Base-by-base conservation (phyloP, 92 coral and sea anemone species). In the Phenganax stokvisi region DNA sequence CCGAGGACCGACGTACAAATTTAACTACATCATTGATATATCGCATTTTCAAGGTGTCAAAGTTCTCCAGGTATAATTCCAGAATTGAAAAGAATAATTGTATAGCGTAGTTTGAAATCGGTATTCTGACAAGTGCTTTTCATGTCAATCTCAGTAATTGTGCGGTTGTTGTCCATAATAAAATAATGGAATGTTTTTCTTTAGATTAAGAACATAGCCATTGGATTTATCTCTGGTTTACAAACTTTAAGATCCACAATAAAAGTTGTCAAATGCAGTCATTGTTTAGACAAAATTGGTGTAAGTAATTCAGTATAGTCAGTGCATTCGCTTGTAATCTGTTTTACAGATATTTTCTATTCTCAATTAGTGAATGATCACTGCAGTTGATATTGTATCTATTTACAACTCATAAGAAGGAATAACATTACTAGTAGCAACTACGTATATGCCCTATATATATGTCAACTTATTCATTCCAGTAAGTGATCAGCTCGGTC, bases 121-220 rank as follows among this genome's bases (percentile, higher is more conserved):
- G 25, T 20, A 20, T 20, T 20, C 25, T 20, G 25, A 20, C 25
- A 20, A 20, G 25, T 20, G 25, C 25, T 54, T 81, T 15, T 56
- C 37, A 65, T 65, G 17, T 37, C 54, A 20, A 20, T 20, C 25
- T 20, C 25, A 20, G 25, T 20, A 20, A 20, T 20, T 20, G 25
- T 20, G 25, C 25, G 25, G 25, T 20, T 20, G 25, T 20, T 20
- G 25, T 20, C 25, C 25, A 20, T 20, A 37, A 37, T 37, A 37
- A 2, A 37, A 37, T 37, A 5, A 5, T 37, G 2, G 2, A 5
- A 37, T 37, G 28, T 28, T 81, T 16, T 64, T 51, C 51, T 77
- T 20, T 84, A 94, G 98, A 89, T 94, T 12, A 88, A 89, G 81
- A 92, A 94, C 83, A 89, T 92, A 15, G 97, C 98, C 69, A 83